These are phyloP conservation scores for Hippocampus comes DNA, from an alignment of 2,113 vertebrate genomes.

Conservation along the genomic window DNA sequence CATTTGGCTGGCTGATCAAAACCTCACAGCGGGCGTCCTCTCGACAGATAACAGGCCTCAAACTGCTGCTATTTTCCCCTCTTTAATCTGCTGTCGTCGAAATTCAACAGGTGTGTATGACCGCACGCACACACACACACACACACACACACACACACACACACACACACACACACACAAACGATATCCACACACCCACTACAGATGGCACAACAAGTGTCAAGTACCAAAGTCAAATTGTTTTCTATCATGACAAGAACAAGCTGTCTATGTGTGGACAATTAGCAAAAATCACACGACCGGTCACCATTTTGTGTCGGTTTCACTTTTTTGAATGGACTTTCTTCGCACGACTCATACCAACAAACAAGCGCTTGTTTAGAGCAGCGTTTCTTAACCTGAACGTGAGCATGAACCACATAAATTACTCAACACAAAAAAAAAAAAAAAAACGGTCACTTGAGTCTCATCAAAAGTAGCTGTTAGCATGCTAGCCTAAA, in stretches of 20 bases:
- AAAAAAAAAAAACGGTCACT: neutral
- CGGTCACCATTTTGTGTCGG: neutral
- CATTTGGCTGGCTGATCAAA: neutral
- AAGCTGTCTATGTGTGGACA: neutral
- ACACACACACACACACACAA: conserved; percentile 11
- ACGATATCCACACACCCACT: neutral
- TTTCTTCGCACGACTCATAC: neutral
- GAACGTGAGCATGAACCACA: neutral
- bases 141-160: conserved; percentile 5
- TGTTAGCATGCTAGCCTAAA: neutral
- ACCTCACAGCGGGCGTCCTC: neutral
- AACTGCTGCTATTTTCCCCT: neutral
- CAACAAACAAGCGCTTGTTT: neutral
- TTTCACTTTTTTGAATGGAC: neutral
- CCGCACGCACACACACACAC: conserved; percentile 12
- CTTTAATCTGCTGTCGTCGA: neutral
- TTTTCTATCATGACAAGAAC: neutral
- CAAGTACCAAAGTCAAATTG: neutral
- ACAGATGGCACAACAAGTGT: neutral
- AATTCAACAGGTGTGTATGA: neutral
- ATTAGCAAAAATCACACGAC: neutral
- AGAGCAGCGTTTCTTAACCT: neutral
- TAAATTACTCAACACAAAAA: neutral
- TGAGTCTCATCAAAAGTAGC: neutral
- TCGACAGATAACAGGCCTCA: neutral